Conservation (phyloP, 2,888 invertebrate species). For the Lycocerus yunnanus region DNA sequence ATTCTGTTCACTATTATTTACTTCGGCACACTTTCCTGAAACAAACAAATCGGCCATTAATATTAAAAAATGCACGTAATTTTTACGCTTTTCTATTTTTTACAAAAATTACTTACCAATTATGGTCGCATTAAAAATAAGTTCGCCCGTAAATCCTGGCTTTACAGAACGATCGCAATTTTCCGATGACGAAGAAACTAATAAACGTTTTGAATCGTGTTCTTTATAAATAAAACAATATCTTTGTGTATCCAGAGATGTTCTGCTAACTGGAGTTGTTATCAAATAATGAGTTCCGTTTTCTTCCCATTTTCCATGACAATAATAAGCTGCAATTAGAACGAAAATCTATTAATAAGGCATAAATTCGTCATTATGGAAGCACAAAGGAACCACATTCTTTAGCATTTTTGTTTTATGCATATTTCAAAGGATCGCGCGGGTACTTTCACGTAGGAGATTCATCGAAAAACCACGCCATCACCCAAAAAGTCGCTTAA, state of each 20-base stretch:
- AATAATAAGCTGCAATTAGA: conserved; percentile 73
- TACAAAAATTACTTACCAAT: conserved; percentile 65
- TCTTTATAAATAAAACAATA: conserved; percentile 81
- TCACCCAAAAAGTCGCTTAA: background rate
- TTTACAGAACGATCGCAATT: conserved; percentile 65
- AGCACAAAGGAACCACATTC: background rate
- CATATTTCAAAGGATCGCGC: background rate
- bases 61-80: too few relatives aligned
- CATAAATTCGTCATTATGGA: background rate
- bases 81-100: too few relatives aligned
- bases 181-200: conserved; percentile 66
- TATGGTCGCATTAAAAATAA: conserved; percentile 73
- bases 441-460: too few relatives aligned
- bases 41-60: conserved; percentile 7
- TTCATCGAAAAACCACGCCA: background rate
- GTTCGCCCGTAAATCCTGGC: conserved; percentile 61
- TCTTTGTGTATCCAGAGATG: conserved; percentile 68
- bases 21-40: conserved; percentile 69
- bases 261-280: conserved; percentile 72
- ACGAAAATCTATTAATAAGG: background rate
- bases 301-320: conserved; percentile 89
- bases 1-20: conserved; percentile 42
- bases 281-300: conserved; percentile 85
- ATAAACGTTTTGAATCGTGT: conserved; percentile 57
- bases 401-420: background rate